Evolutionary conservation across 2,797 vertebrate genomes (phyloP).

Genomic region (Petrocephalus schoutedeni): DNA sequence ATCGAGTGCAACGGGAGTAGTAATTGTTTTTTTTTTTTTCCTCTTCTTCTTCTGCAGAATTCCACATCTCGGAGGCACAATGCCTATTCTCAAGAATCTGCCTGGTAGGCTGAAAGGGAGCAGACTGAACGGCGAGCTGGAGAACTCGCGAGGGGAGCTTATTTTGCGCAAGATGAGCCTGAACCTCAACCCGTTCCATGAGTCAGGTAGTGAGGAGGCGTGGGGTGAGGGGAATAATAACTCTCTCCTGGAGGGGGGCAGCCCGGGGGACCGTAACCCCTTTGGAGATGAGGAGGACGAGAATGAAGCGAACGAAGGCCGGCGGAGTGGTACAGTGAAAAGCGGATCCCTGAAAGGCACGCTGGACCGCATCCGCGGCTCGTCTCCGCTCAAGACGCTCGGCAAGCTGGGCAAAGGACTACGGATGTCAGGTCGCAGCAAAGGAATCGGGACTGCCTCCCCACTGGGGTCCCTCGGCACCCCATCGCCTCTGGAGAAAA

Average conservation of each 20-base stretch:
- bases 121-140: constrained; percentile 48
- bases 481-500: constrained; percentile 55
- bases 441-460: constrained; percentile 46
- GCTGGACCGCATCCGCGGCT: constrained; percentile 65
- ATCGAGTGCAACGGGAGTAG: background rate
- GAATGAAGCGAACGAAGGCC: constrained; percentile 66
- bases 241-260: constrained; percentile 58
- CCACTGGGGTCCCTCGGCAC: constrained; percentile 56
- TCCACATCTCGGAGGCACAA: constrained; percentile 45
- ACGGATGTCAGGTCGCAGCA: constrained; percentile 54
- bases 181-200: constrained; percentile 58
- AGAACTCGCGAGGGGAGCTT: constrained; percentile 53
- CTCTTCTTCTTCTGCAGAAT: constrained; percentile 44
- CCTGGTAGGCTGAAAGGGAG: constrained; percentile 61
- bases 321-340: constrained; percentile 53
- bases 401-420: constrained; percentile 65
- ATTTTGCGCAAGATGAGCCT: constrained; percentile 71
- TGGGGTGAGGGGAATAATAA: constrained; percentile 43
- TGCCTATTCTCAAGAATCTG: constrained; percentile 69
- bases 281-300: constrained; percentile 72
- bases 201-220: constrained; percentile 47
- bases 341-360: constrained; percentile 56
- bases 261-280: constrained; percentile 61
- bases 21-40: background rate
- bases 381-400: constrained; percentile 64